These are phyloP conservation scores for Datnioides undecimradiatus DNA, from an alignment of 2,113 vertebrate genomes.

Conservation along the genomic window DNA sequence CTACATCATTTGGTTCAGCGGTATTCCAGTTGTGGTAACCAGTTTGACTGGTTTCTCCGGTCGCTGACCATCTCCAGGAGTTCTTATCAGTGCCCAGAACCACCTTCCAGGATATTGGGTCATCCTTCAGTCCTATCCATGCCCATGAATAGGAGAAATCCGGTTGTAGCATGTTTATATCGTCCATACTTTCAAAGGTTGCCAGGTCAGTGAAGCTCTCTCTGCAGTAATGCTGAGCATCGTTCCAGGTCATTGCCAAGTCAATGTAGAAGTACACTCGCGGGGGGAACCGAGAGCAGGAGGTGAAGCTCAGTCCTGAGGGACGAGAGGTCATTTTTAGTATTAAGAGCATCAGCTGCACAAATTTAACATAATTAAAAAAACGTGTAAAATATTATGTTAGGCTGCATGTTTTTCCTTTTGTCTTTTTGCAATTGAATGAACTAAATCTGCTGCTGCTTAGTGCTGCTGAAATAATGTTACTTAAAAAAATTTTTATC, in stretches of 20 bases:
- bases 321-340: neutral
- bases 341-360: neutral
- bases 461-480: too few relatives aligned
- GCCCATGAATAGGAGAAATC: neutral
- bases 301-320: constrained; percentile 26
- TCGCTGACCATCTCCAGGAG: constrained; percentile 53
- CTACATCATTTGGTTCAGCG: fast-evolving
- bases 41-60: neutral
- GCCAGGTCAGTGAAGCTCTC: constrained; percentile 38
- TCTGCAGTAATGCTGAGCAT: constrained; percentile 44
- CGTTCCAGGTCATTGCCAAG: fast-evolving
- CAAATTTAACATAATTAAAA: neutral
- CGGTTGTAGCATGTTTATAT: neutral
- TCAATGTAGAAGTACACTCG: constrained; percentile 5
- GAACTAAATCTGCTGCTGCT: too few relatives aligned
- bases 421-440: too few relatives aligned
- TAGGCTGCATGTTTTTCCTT: too few relatives aligned
- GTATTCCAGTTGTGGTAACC: neutral
- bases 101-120: constrained; percentile 25
- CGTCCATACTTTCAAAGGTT: constrained; percentile 12
- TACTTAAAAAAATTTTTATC: too few relatives aligned
- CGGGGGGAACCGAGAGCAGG: neutral
- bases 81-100: constrained; percentile 13
- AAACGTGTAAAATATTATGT: too few relatives aligned
- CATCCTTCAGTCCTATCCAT: constrained; percentile 52